Conservation (phyloP, 2,888 invertebrate species). For the Liodrosophila aerea region DNA sequence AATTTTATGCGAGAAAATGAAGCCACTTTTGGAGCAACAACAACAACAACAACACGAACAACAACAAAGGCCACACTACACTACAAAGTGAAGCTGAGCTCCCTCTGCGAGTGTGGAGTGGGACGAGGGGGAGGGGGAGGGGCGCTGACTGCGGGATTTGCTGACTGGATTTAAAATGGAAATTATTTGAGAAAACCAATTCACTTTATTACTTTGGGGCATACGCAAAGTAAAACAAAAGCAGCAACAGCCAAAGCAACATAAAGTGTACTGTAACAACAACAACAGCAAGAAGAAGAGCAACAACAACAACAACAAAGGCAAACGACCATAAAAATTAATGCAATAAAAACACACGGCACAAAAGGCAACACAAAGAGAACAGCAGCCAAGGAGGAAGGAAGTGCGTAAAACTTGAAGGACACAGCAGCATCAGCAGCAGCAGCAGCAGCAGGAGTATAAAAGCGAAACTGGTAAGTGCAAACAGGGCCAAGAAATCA, state of each 20-base stretch:
- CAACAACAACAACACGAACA: conserved; percentile 19
- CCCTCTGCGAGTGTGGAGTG: background rate
- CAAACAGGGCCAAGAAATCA: background rate
- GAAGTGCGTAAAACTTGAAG: conserved; percentile 15
- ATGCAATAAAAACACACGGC: conserved; percentile 75
- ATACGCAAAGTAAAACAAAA: conserved; percentile 73
- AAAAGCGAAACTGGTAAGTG: conserved; percentile 1
- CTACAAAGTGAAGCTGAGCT: conserved; percentile 6
- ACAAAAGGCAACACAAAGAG: conserved; percentile 38
- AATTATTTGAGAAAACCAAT: conserved; percentile 75
- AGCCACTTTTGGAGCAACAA: conserved; percentile 64
- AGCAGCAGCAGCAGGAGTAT: too few relatives aligned
- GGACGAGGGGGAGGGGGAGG: background rate
- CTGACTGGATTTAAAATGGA: conserved; percentile 74
- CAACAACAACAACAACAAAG: conserved; percentile 41
- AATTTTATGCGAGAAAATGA: conserved; percentile 70
- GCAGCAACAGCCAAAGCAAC: conserved; percentile 38
- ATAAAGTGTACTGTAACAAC: conserved; percentile 14
- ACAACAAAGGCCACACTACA: conserved; percentile 21
- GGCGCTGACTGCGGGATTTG: conserved; percentile 63
- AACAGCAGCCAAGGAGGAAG: conserved; percentile 17
- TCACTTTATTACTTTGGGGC: conserved; percentile 76
- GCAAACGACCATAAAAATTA: conserved; percentile 70
- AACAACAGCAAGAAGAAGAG: conserved; percentile 23
- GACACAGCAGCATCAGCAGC: conserved; percentile 1